Evolutionary conservation across 1,140 invertebrate genomes (phyloP).

Genomic region (Drosophila pectinifera): DNA sequence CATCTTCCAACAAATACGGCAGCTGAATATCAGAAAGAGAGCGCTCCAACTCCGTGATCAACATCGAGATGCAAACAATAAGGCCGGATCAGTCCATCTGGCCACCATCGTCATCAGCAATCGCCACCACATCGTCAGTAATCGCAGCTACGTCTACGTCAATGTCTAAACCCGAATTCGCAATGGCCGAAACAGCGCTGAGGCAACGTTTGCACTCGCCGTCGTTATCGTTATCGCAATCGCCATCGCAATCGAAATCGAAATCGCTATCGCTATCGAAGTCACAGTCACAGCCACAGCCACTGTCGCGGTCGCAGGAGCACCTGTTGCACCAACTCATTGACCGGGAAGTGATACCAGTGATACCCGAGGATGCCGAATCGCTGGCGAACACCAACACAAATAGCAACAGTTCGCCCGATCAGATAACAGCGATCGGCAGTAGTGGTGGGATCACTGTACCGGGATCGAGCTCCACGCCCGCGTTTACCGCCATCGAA

Average conservation of each 20-base stretch:
- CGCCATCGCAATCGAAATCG: constrained; percentile 11
- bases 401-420: constrained; percentile 50
- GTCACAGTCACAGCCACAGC: no score
- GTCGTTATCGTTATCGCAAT: constrained; percentile 34
- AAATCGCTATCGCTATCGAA: constrained; percentile 22
- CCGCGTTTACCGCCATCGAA: constrained; percentile 1
- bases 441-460: neutral
- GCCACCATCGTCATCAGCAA: constrained; percentile 8
- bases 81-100: constrained; percentile 42
- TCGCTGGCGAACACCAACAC: constrained; percentile 44
- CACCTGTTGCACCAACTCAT: constrained; percentile 16
- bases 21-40: constrained; percentile 85
- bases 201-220: constrained; percentile 58
- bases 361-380: constrained; percentile 68
- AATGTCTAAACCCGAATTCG: constrained; percentile 52
- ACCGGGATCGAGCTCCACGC: constrained; percentile 35
- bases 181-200: constrained; percentile 54
- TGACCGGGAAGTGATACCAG: constrained; percentile 41
- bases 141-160: constrained; percentile 38
- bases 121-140: constrained; percentile 4
- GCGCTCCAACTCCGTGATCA: constrained; percentile 80
- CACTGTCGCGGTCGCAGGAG: constrained; percentile 17
- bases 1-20: constrained; percentile 85
- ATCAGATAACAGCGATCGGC: constrained; percentile 15
- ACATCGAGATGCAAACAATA: constrained; percentile 77